Evolutionary conservation across 2,888 invertebrate species (phyloP), one percentile per base, ranked within the genome.

Genomic region (Rhamphomyia laevipes): DNA sequence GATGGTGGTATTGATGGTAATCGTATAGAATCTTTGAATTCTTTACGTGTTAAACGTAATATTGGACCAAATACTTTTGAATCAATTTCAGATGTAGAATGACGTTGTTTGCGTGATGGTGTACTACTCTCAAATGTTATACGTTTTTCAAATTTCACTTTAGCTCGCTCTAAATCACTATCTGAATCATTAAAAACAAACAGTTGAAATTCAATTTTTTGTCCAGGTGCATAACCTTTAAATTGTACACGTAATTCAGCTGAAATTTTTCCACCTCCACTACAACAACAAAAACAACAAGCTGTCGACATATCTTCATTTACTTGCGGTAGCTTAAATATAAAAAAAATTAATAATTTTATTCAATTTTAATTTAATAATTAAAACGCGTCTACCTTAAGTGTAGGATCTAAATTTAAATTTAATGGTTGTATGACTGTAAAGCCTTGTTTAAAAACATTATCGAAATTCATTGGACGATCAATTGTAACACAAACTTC

Each of bases 391-490:
- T 33, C 3, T 33, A 84, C 84, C 68, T 74, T 75, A 53, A 82
- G 80, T 52, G 77, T 76, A 2, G 79, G 72, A 64, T 82, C 81
- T 55, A 77, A 73, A 70, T 91, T 91, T 51, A 92, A 74, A 70
- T 91, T 88, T 59, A 89, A 71, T 4, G 82, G 77, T 55, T 84
- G 81, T 48, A 86, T 76, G 13, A 92, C 82, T 45, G 82, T 85
- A 42, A 42, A 42, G 15, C n/a, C 42, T 13, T 21, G 21, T 7
- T 27, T 42, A 27, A 42, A 42, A 15, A 23, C 42, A 42, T 42
- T 42, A 60, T 91, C 88, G 65, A 84, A 84, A 59, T 84, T 86
- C 83, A 86, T 87, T 13, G 89, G 87, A 27, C 86, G 76, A 63
- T 90, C 89, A 17, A 92, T 72, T 4, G 78, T 80, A 17, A 84